phyloP scores from a whole-genome alignment of 2,113 vertebrate species.

The Dicaeum eximium region DNA sequence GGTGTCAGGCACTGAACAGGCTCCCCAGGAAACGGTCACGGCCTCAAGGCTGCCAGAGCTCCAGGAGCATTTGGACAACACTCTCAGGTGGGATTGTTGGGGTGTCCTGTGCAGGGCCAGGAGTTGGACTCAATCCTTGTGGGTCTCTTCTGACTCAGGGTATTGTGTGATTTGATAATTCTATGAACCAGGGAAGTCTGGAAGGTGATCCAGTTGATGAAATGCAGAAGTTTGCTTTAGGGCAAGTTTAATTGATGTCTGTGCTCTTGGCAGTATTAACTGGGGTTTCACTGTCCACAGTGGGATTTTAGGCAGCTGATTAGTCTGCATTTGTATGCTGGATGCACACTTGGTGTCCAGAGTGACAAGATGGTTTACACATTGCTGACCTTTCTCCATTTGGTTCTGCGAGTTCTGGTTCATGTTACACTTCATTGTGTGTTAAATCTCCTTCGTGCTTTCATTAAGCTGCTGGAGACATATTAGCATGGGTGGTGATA shows the following conservation, averaged over 20 bases:
- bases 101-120: not conserved
- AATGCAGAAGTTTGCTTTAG: not conserved
- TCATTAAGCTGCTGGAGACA: not conserved
- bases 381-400: constrained; percentile 13
- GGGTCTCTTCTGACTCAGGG: not conserved
- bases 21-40: not conserved
- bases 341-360: not conserved
- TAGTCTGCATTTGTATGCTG: not conserved
- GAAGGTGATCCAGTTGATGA: not conserved
- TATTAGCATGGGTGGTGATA: not conserved
- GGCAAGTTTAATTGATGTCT: not conserved
- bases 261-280: not conserved
- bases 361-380: constrained; percentile 21
- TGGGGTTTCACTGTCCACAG: not conserved
- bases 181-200: not conserved
- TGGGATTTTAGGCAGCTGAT: not conserved
- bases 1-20: not conserved
- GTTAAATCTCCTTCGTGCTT: not conserved
- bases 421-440: not conserved
- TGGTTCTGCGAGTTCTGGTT: not conserved
- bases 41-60: not conserved
- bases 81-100: not conserved
- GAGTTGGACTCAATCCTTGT: rapidly evolving
- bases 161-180: not conserved
- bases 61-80: not conserved